phyloP scores from a whole-genome alignment of 1,140 invertebrate genomes.

The Drosophila bipectinata region DNA sequence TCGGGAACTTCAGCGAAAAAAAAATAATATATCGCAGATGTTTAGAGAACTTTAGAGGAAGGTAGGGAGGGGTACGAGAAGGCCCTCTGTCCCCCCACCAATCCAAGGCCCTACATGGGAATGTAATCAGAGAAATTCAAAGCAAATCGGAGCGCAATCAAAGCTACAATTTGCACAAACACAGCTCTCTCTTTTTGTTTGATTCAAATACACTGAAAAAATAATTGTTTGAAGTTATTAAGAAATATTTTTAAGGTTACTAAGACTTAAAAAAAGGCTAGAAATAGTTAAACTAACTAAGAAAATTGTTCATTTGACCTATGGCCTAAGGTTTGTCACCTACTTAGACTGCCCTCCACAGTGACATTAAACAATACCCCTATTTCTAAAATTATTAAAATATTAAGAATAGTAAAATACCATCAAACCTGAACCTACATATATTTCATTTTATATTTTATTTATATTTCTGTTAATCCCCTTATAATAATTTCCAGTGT shows the following conservation, averaged over 20 bases:
- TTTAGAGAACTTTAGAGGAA: not conserved
- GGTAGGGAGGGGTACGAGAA: not conserved
- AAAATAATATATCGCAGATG: conserved; percentile 13
- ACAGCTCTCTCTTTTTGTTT: conserved; percentile 1
- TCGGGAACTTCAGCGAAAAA: conserved; percentile 12
- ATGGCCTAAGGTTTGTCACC: too few species aligned
- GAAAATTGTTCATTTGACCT: too few species aligned
- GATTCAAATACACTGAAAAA: not conserved
- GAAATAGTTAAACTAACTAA: too few species aligned
- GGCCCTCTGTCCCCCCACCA: not conserved
- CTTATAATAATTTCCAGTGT: conserved; percentile 4
- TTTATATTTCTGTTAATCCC: too few species aligned
- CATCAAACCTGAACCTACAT: too few species aligned
- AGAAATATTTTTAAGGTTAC: not conserved
- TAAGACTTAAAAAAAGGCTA: too few species aligned
- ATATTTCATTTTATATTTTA: not conserved
- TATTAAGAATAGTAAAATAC: too few species aligned
- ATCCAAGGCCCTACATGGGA: not conserved
- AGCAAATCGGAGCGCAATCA: conserved; percentile 13
- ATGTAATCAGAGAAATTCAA: conserved; percentile 6
- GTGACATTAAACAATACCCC: too few species aligned
- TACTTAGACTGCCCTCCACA: too few species aligned
- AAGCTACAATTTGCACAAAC: conserved; percentile 25
- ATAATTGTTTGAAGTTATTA: not conserved
- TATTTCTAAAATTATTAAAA: too few species aligned